phyloP scores from a whole-genome alignment of 2,888 invertebrate species.

The Phaonia tiefii region DNA sequence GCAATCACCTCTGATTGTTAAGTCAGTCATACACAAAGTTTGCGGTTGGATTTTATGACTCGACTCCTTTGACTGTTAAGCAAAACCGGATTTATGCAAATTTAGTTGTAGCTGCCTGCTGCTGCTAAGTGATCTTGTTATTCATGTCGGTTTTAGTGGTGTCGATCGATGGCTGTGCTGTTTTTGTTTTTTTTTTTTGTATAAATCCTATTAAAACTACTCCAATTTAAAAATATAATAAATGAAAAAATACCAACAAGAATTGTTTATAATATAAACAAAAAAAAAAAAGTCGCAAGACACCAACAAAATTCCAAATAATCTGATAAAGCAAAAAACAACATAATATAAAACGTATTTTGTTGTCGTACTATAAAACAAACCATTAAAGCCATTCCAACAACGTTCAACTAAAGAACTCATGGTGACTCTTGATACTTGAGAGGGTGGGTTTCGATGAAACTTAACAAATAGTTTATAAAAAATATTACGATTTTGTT shows the following conservation, averaged over 20 bases:
- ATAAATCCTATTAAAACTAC: conserved; percentile 35
- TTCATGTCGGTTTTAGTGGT: neutral
- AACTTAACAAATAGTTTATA: too few relatives aligned
- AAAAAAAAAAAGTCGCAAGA: conserved; percentile 9
- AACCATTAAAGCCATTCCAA: too few relatives aligned
- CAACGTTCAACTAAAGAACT: too few relatives aligned
- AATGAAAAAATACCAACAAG: conserved; percentile 11
- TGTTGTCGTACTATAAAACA: too few relatives aligned
- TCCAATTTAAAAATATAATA: conserved; percentile 51
- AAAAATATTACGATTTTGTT: too few relatives aligned
- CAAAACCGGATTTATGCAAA: conserved; percentile 64
- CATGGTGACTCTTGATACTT: too few relatives aligned
- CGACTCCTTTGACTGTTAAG: conserved; percentile 8
- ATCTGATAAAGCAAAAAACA: conserved; percentile 9
- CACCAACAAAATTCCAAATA: conserved; percentile 31
- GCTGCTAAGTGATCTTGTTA: neutral
- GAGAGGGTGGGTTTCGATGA: too few relatives aligned
- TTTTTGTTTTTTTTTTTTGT: conserved; percentile 15
- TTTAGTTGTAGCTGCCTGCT: conserved; percentile 1
- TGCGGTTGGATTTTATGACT: conserved; percentile 18
- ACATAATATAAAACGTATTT: too few relatives aligned
- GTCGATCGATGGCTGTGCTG: neutral
- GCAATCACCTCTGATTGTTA: conserved; percentile 27
- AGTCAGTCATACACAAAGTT: neutral
- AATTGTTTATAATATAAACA: conserved; percentile 38